Percentiles rank a stretch among this genome's conserved stretches.
phyloP scores from a whole-genome alignment of 2,797 vertebrate genomes.

The Spondyliosoma cantharus region DNA sequence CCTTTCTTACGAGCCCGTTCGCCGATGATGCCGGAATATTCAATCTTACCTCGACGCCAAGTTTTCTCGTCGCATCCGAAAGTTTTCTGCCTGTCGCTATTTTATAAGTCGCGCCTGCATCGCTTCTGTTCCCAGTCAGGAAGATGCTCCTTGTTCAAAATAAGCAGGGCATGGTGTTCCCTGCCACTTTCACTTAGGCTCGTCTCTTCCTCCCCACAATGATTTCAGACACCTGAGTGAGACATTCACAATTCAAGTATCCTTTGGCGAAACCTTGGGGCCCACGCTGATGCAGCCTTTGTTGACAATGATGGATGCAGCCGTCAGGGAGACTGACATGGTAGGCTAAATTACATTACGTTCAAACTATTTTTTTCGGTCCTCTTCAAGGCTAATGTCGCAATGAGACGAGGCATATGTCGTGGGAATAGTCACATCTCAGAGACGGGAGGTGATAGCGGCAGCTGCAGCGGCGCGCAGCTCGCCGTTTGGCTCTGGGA shows the following conservation, averaged over 20 bases:
- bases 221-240: slow-evolving; percentile 79
- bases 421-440: slow-evolving; percentile 49
- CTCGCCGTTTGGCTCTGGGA: slow-evolving; percentile 7
- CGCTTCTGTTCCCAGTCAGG: slow-evolving; percentile 33
- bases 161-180: slow-evolving; percentile 70
- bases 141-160: slow-evolving; percentile 55
- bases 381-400: slow-evolving; percentile 80
- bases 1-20: neutral
- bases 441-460: slow-evolving; percentile 42
- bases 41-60: slow-evolving; percentile 24
- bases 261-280: slow-evolving; percentile 81
- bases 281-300: slow-evolving; percentile 74
- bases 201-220: slow-evolving; percentile 58
- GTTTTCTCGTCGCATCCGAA: slow-evolving; percentile 1
- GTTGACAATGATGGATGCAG: slow-evolving; percentile 86
- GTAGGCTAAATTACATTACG: slow-evolving; percentile 84
- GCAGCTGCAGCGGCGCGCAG: neutral
- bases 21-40: slow-evolving; percentile 9
- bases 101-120: slow-evolving; percentile 20
- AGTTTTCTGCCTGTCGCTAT: neutral
- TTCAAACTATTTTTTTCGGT: slow-evolving; percentile 68
- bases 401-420: slow-evolving; percentile 68
- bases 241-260: slow-evolving; percentile 74
- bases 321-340: slow-evolving; percentile 77
- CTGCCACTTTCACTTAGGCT: slow-evolving; percentile 76